phyloP scores from a whole-genome alignment of 2,113 vertebrate genomes.

The Hipposideros armiger region DNA sequence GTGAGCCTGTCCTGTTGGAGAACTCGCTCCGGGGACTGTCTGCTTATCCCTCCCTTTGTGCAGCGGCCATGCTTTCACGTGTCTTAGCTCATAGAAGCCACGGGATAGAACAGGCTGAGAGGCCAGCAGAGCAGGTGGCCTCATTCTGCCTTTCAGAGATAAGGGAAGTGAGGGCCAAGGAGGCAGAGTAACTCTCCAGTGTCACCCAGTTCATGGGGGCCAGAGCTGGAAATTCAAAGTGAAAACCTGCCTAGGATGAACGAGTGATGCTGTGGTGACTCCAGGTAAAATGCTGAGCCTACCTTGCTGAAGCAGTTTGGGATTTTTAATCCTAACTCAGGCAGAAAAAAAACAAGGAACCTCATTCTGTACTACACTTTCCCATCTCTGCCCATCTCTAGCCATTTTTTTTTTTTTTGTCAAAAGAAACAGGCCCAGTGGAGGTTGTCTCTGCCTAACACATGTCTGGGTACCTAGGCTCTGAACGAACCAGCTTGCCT shows the following conservation, averaged over 20 bases:
- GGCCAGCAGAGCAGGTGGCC: neutral
- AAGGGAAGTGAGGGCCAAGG: neutral
- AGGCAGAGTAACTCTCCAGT: neutral
- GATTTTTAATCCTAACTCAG: neutral
- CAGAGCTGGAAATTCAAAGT: neutral
- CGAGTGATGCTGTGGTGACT: neutral
- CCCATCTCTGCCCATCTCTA: neutral
- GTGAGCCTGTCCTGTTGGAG: rapidly evolving
- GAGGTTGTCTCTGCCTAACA: neutral
- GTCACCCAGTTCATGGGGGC: neutral
- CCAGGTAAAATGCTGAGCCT: neutral
- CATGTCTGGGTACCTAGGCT: neutral
- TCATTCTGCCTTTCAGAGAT: neutral
- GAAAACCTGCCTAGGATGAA: neutral
- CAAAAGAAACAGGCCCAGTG: neutral
- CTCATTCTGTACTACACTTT: neutral
- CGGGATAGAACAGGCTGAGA: neutral
- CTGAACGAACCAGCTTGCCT: neutral
- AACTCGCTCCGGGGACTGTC: rapidly evolving
- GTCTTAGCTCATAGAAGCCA: neutral
- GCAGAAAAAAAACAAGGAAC: neutral
- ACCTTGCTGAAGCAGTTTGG: neutral
- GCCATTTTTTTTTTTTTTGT: neutral
- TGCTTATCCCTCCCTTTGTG: neutral
- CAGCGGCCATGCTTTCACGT: rapidly evolving